Conservation (phyloP, 2,797 vertebrate species). For the Crocodylus rhombifer region DNA sequence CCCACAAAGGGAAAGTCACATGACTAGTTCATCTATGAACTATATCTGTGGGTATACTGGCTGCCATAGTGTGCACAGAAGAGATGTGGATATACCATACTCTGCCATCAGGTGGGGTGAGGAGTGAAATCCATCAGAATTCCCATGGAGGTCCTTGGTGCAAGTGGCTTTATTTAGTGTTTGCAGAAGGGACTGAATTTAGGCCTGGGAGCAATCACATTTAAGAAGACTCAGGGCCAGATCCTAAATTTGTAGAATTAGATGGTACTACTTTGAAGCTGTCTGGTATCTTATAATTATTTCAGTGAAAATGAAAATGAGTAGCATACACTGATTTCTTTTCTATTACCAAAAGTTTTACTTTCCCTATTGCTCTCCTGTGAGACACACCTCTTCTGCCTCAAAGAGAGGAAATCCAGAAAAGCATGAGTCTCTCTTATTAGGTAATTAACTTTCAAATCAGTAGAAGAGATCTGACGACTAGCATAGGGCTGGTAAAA, state of each 20-base stretch:
- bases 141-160: fast-evolving
- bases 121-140: not conserved
- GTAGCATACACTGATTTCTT: not conserved
- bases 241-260: not conserved
- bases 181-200: not conserved
- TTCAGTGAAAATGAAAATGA: not conserved
- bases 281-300: not conserved
- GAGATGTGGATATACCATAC: not conserved
- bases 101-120: not conserved
- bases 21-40: too few species aligned
- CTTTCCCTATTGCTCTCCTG: not conserved
- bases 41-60: too few species aligned
- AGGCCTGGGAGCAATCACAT: not conserved
- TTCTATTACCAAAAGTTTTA: conserved; percentile 11
- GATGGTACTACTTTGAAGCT: not conserved
- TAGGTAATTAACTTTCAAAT: conserved; percentile 76
- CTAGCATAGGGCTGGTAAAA: conserved; percentile 36
- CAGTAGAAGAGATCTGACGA: conserved; percentile 64
- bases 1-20: not conserved
- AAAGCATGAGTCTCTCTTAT: conserved; percentile 42
- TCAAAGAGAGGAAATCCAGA: conserved; percentile 43
- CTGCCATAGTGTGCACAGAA: not conserved
- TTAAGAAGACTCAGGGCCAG: not conserved
- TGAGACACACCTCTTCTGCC: not conserved
- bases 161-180: not conserved